These are phyloP conservation scores for Catharus ustulatus DNA, from an alignment of 2,797 vertebrate genomes.

Conservation along the genomic window DNA sequence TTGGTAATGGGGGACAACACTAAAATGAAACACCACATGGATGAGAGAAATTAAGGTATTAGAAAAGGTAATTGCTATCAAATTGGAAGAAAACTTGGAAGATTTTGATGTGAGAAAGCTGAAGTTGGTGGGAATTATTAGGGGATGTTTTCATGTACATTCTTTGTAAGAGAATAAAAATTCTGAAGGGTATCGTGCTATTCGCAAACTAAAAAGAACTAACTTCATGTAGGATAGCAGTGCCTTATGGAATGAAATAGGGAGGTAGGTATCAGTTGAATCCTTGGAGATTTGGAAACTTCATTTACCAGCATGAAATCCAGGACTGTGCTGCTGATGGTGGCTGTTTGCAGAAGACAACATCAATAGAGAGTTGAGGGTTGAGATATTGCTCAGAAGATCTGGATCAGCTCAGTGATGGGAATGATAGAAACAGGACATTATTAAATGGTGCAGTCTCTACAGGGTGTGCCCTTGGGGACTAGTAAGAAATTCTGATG, in stretches of 20 bases:
- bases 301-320: background rate
- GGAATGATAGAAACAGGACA: background rate
- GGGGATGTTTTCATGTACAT: background rate
- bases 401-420: background rate
- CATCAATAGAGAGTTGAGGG: background rate
- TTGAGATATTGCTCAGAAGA: background rate
- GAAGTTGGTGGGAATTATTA: background rate
- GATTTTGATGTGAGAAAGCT: background rate
- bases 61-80: background rate
- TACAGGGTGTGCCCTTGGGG: background rate
- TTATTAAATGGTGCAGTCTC: background rate
- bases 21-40: background rate
- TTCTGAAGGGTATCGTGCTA: background rate
- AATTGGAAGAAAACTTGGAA: background rate
- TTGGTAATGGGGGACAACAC: background rate
- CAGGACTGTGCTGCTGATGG: background rate
- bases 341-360: background rate
- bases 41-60: background rate
- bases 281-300: background rate
- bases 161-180: background rate
- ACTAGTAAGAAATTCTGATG: background rate
- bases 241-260: background rate
- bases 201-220: background rate
- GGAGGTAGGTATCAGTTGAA: background rate
- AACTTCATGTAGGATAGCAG: background rate